phyloP scores from a whole-genome alignment of 2,888 invertebrate genomes.

The Drosophila neutralis region DNA sequence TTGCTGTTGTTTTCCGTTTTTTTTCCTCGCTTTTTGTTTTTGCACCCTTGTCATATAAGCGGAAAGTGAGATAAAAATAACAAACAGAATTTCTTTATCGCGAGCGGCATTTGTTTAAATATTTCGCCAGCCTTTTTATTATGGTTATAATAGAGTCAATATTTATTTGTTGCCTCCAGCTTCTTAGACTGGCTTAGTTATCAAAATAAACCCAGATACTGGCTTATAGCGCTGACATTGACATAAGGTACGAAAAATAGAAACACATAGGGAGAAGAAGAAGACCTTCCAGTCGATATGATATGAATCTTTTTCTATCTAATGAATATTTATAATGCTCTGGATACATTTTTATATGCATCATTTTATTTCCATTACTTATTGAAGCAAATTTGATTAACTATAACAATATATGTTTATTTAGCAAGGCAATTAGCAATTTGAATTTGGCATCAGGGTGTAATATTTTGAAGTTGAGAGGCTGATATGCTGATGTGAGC shows the following conservation, averaged over 20 bases:
- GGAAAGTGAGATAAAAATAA: conserved; percentile 39
- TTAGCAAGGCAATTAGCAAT: not conserved
- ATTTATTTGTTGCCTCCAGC: conserved; percentile 41
- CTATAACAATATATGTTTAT: not conserved
- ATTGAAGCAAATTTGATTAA: not conserved
- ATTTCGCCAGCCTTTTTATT: conserved; percentile 47
- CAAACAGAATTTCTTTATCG: conserved; percentile 32
- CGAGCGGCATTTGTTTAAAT: conserved; percentile 55
- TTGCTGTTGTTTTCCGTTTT: conserved; percentile 1
- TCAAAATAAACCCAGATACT: not conserved
- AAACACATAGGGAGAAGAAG: no score
- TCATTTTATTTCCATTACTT: not conserved
- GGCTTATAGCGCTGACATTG: conserved; percentile 20
- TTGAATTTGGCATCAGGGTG: conserved; percentile 14
- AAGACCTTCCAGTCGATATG: not conserved
- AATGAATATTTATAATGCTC: not conserved
- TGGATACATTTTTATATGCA: not conserved
- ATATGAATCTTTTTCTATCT: not conserved
- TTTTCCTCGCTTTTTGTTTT: not conserved
- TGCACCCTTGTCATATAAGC: not conserved
- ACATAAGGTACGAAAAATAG: conserved; percentile 10
- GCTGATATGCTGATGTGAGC: not conserved
- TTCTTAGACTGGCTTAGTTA: not conserved
- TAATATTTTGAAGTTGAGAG: not conserved
- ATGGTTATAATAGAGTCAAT: conserved; percentile 40